Conservation (phyloP, 1,140 invertebrate species). For the Heliconius melpomene region DNA sequence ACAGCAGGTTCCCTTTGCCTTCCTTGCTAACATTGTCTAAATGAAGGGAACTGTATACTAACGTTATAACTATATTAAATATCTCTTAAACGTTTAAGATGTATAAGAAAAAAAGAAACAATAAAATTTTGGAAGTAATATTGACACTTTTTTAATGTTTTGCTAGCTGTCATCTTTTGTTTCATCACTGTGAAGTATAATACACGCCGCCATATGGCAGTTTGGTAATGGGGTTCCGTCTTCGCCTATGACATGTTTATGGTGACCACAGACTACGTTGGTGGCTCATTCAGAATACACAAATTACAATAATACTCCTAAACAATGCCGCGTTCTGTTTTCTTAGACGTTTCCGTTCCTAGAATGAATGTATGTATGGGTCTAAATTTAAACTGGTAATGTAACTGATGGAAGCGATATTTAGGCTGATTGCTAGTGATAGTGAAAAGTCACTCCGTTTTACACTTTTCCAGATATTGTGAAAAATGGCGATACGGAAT, state of each 20-base stretch:
- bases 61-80: too few relatives aligned
- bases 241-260: slow-evolving; percentile 42
- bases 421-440: too few relatives aligned
- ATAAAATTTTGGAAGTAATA: neutral
- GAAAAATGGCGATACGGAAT: too few relatives aligned
- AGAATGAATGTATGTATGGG: neutral
- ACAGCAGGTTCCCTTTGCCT: too few relatives aligned
- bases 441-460: too few relatives aligned
- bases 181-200: neutral
- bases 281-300: slow-evolving; percentile 41
- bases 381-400: neutral
- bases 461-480: too few relatives aligned
- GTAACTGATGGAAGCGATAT: neutral
- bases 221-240: neutral
- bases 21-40: too few relatives aligned
- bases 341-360: slow-evolving; percentile 44
- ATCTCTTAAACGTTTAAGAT: too few relatives aligned
- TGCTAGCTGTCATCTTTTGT: slow-evolving; percentile 7
- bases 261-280: slow-evolving; percentile 46
- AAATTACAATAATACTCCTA: slow-evolving; percentile 43
- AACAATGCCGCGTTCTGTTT: slow-evolving; percentile 52
- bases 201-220: slow-evolving; percentile 17
- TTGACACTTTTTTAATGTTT: neutral
- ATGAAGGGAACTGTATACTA: too few relatives aligned
- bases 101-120: neutral